Percentiles rank a stretch among this genome's conserved stretches.
Conservation (phyloP, 2,888 invertebrate genomes). For the Autographa pulchrina region DNA sequence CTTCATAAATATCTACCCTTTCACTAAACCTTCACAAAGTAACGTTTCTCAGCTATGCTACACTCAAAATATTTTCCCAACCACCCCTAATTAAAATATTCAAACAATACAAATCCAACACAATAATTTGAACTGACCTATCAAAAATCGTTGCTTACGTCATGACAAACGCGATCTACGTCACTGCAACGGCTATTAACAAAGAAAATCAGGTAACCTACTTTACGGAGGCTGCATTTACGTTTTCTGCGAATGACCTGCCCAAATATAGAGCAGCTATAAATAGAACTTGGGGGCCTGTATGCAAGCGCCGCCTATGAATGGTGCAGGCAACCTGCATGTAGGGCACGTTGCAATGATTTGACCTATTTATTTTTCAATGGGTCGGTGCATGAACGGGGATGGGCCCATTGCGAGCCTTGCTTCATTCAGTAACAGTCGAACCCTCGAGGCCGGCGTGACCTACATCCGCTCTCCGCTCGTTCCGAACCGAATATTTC, state of each 20-base stretch:
- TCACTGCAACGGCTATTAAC: conserved; percentile 80
- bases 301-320: conserved; percentile 77
- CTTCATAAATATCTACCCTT: not conserved
- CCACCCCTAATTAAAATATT: not conserved
- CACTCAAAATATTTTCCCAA: not conserved
- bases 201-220: conserved; percentile 89
- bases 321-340: conserved; percentile 81
- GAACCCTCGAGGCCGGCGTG: conserved; percentile 82
- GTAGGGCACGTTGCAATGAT: conserved; percentile 86
- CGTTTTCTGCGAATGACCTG: conserved; percentile 85
- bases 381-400: conserved; percentile 87
- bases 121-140: conserved; percentile 12
- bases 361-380: conserved; percentile 89
- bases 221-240: conserved; percentile 84
- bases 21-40: not conserved
- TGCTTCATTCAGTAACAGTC: conserved; percentile 86
- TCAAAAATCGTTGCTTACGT: conserved; percentile 72
- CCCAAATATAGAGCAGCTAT: conserved; percentile 88
- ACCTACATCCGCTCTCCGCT: conserved; percentile 77
- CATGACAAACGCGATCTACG: conserved; percentile 77
- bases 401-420: conserved; percentile 80
- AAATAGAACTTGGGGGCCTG: conserved; percentile 81
- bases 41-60: not conserved
- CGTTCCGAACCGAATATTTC: conserved; percentile 34
- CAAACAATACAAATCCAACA: conserved; percentile 6